Evolutionary conservation across 2,888 invertebrate species (phyloP), one percentile per base, ranked within the genome.

Genomic region (Pterobdella sp.): DNA sequence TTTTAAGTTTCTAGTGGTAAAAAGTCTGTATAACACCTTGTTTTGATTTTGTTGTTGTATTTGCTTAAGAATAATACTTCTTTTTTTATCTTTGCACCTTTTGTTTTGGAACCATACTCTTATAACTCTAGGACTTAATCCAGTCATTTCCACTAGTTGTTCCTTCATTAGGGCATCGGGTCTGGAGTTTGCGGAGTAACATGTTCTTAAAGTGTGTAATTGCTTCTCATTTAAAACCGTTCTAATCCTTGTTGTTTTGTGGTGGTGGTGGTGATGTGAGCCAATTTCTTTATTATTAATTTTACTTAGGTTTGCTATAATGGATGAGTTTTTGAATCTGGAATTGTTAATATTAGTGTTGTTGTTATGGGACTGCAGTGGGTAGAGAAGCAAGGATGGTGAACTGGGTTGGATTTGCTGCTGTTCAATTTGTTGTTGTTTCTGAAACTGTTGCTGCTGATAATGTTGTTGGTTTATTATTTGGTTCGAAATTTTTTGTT

Each of bases 81-180:
- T 91, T 76, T 84, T 84, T 78, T 84, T 84, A 77, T 84, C 84
- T 77, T 84, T 84, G 75, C 83, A 83, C 29, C 84, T 78, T 77
- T 84, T 84, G 78, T 84, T 84, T 79, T 96, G 96, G 87, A 97
- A 98, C 98, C 98, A 98, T 74, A 98, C 98, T 81, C 98, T 88
- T 83, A 98, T 98, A 79, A 98, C 98, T 26, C 98, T 87, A 31
- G 97, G 96, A 80, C 93, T 94, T 71, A 98, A 88, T 0, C 93
- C 90, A 26, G 98, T 98, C 96, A 97, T 95, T 86, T 98, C 97
- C 63, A 96, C 96, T 76, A 98, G 88, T 84, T 97, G 96, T 84
- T 98, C 98, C 87, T 98, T 98, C 93, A 96, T 94, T 76, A 97
- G 88, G 60, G 98, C 97, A 86, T 98, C 98, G 56, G 98, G 98